Base-by-base conservation (phyloP, 2,113 vertebrate species). In the Myrmophylax atrothorax region DNA sequence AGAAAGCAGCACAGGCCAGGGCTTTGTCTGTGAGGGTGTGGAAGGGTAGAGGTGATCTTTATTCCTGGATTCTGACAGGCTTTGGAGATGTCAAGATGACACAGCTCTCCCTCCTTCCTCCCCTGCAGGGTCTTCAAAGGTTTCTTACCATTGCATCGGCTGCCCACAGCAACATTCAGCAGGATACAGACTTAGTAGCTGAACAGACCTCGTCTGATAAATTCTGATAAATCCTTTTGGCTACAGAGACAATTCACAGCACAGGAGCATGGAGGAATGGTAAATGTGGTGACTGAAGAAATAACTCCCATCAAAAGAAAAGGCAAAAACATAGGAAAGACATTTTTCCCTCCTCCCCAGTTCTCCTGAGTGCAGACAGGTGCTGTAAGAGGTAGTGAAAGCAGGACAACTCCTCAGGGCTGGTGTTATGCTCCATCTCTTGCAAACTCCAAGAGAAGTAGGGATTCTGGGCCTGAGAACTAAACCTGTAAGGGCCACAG, bases 381-480 rank as follows among this genome's bases (percentile, higher is more conserved):
- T 80, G 40, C 38, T 59, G 17, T 35, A 25, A 18, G 38, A 75
- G 31, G 44, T 29, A 37, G 25, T 31, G 7, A 49, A 86, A 93
- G 67, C 35, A 67, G 18, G 35, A 29, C 28, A 49, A 0, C 5
- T 1, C 62, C 23, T 42, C 23, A 26, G 62, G 29, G 28, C 46
- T 0, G 0, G 10, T 7, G 20, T 50, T 50, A 12, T 11, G 26
- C 28, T 37, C 47, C 1, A 2, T 15, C 53, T 56, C 44, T 44
- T 53, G 24, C 35, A 52, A 56, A 58, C 6, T n/a, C 50, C 19
- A 6, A 26, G 13, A 35, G 74, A 56, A 38, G 33, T n/a, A 52
- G 42, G 26, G n/a, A 7, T 70, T 22, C 14, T 76, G 68, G 53
- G 22, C 14, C 42, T 81, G 49, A 33, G 35, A 58, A 13, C 4